A percentile compares a stretch with the other conserved stretches of the same genome.
Conservation (phyloP, 2,888 invertebrate genomes). For the Dexiosoma caninum region DNA sequence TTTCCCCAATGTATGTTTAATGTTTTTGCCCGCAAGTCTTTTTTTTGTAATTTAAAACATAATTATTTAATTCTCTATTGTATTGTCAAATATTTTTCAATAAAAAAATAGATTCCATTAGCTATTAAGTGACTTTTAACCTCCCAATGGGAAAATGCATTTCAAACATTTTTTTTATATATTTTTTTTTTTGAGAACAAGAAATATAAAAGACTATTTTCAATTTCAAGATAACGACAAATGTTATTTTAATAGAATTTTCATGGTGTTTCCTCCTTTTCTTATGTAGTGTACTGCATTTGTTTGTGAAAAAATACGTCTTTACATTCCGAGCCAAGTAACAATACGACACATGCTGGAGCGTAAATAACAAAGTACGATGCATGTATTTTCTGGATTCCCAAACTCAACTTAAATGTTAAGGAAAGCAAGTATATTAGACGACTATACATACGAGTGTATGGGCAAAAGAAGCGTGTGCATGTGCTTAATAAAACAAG, state of each 20-base stretch:
- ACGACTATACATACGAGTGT: slow-evolving; percentile 28
- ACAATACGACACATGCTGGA: slow-evolving; percentile 45
- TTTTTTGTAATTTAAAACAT: slow-evolving; percentile 5
- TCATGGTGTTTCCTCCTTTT: slow-evolving; percentile 21
- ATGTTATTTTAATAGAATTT: slow-evolving; percentile 60
- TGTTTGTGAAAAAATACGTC: not conserved
- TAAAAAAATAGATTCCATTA: slow-evolving; percentile 57
- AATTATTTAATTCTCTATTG: slow-evolving; percentile 30
- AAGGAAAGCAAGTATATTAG: slow-evolving; percentile 37
- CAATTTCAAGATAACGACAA: slow-evolving; percentile 57
- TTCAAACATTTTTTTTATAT: not conserved
- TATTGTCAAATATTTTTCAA: slow-evolving; percentile 34
- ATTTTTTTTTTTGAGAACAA: not conserved
- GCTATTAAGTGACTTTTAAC: slow-evolving; percentile 60
- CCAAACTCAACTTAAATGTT: slow-evolving; percentile 13
- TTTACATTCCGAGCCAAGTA: not conserved
- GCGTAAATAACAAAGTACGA: slow-evolving; percentile 19
- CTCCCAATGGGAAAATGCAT: slow-evolving; percentile 44
- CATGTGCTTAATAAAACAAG: slow-evolving; percentile 11
- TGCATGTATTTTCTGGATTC: not conserved
- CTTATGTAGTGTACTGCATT: slow-evolving; percentile 3
- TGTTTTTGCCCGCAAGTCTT: too few relatives aligned
- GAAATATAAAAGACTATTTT: slow-evolving; percentile 27
- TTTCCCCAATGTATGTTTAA: not conserved
- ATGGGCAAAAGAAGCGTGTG: slow-evolving; percentile 1